phyloP scores from a whole-genome alignment of 2,888 invertebrate species.

The Rotaria sp. region DNA sequence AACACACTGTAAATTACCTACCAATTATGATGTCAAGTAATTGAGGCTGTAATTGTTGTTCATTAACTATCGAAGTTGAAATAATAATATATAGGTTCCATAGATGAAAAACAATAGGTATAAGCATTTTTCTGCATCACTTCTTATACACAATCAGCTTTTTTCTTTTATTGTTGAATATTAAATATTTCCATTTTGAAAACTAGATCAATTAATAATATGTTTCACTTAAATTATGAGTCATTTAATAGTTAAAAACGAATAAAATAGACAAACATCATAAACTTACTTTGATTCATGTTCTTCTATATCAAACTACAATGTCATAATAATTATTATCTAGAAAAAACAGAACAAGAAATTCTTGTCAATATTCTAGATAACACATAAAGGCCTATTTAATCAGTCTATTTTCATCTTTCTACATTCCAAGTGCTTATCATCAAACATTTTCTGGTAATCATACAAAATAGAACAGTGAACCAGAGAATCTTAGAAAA shows the following conservation, averaged over 20 bases:
- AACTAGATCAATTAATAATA: neutral
- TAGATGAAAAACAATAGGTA: neutral
- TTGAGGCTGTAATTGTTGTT: neutral
- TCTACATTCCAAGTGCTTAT: neutral
- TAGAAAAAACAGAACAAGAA: neutral
- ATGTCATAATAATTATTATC: neutral
- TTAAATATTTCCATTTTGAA: neutral
- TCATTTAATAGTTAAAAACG: neutral
- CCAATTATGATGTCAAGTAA: neutral
- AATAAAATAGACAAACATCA: neutral
- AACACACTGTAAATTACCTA: neutral
- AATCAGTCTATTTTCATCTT: neutral
- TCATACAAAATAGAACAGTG: neutral
- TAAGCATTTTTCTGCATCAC: slow-evolving; percentile 21
- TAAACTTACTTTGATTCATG: neutral
- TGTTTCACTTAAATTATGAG: neutral
- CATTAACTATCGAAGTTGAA: neutral
- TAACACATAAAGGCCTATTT: neutral
- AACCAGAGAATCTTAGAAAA: neutral
- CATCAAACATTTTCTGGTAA: neutral
- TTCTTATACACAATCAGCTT: neutral
- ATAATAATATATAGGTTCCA: neutral
- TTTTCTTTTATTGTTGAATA: neutral
- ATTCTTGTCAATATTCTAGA: neutral
- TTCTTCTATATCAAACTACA: neutral